A percentile compares a stretch with the other conserved stretches of the same genome.
phyloP scores from a whole-genome alignment of 2,113 vertebrate genomes.

The Neotoma lepida region DNA sequence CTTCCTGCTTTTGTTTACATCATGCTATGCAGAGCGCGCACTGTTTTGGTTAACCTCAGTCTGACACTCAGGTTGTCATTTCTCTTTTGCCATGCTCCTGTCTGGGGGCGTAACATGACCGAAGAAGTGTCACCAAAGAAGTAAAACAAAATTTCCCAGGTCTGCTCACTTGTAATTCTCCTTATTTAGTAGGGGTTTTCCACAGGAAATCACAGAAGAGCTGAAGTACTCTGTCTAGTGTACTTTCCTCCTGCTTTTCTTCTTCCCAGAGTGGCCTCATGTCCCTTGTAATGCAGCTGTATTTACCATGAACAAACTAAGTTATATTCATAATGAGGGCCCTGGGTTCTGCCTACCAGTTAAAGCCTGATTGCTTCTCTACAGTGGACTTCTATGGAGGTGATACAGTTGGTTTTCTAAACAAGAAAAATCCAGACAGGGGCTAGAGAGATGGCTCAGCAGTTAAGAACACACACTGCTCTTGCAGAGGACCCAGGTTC shows the following conservation, averaged over 20 bases:
- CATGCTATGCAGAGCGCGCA: not conserved
- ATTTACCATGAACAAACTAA: slow-evolving; percentile 51
- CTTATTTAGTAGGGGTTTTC: slow-evolving; percentile 77
- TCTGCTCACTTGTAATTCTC: slow-evolving; percentile 63
- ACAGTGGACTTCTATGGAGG: slow-evolving; percentile 3
- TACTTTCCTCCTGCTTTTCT: slow-evolving; percentile 63
- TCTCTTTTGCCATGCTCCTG: slow-evolving; percentile 17
- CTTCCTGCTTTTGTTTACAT: slow-evolving; percentile 38
- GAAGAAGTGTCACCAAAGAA: slow-evolving; percentile 59
- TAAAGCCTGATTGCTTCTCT: not conserved
- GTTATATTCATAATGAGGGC: not conserved
- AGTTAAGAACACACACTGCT: not conserved
- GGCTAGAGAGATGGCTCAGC: too few species aligned
- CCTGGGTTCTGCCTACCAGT: not conserved
- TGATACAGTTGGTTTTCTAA: not conserved
- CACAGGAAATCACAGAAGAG: slow-evolving; percentile 71
- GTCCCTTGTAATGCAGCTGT: slow-evolving; percentile 38
- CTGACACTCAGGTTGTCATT: slow-evolving; percentile 54
- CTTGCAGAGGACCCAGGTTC: not conserved
- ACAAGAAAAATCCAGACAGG: not conserved
- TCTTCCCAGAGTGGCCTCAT: not conserved
- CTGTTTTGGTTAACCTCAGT: slow-evolving; percentile 72
- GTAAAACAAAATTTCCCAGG: slow-evolving; percentile 76
- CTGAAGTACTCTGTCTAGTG: slow-evolving; percentile 64
- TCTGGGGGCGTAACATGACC: slow-evolving; percentile 56